phyloP scores from a whole-genome alignment of 2,888 invertebrate genomes.

The Zhengitettix transpicula region DNA sequence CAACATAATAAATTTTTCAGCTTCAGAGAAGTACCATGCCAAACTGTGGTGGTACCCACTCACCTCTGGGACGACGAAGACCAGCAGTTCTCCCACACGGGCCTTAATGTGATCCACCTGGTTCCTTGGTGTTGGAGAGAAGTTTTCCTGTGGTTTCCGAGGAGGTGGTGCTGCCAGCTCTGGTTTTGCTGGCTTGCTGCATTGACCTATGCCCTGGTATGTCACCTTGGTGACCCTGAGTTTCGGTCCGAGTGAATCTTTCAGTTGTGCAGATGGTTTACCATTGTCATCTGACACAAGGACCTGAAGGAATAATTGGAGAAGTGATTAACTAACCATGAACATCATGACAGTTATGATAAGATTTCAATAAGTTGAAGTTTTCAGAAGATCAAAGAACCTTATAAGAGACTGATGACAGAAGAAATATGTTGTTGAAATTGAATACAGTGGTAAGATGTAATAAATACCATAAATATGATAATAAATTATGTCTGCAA shows the following conservation, averaged over 20 bases:
- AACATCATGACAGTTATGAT: no score
- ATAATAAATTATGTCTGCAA: no score
- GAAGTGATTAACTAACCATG: no score
- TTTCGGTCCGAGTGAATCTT: slow-evolving; percentile 44
- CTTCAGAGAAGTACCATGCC: not conserved
- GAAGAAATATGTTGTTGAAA: no score
- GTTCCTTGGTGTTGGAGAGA: slow-evolving; percentile 62
- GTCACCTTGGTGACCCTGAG: slow-evolving; percentile 45
- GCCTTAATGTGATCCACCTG: slow-evolving; percentile 73
- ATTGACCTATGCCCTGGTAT: slow-evolving; percentile 50
- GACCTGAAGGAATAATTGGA: slow-evolving; percentile 19
- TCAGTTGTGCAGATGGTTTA: slow-evolving; percentile 40
- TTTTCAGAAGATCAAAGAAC: no score
- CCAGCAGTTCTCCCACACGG: slow-evolving; percentile 62
- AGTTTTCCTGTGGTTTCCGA: slow-evolving; percentile 41
- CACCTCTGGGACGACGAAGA: slow-evolving; percentile 66
- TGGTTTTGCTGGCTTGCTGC: slow-evolving; percentile 29
- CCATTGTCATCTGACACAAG: slow-evolving; percentile 36
- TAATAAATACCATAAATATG: no score
- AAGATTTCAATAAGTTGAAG: no score
- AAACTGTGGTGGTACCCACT: slow-evolving; percentile 16
- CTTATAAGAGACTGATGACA: no score
- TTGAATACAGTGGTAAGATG: no score
- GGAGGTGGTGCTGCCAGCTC: slow-evolving; percentile 31
- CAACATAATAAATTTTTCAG: no score